Conservation (phyloP, 2,113 vertebrate species). For the Tragelaphus scriptus region DNA sequence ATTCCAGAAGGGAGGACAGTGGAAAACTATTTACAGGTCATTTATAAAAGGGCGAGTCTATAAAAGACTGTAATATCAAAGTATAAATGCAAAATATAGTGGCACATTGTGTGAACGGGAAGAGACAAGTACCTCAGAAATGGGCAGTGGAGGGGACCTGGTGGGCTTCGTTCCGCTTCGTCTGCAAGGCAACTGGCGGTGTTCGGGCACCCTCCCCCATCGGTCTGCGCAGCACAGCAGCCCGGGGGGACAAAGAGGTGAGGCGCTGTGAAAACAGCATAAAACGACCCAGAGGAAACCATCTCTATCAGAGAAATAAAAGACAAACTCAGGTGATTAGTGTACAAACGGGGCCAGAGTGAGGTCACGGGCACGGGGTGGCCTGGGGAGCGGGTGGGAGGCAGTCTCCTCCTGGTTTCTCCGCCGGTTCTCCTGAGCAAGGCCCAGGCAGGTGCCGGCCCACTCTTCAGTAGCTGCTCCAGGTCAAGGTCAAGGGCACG, state of each 20-base stretch:
- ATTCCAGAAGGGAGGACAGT: slow-evolving; percentile 67
- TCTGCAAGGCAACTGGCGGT: slow-evolving; percentile 76
- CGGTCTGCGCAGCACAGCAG: slow-evolving; percentile 34
- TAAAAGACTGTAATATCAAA: slow-evolving; percentile 81
- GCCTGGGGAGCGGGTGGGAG: not conserved
- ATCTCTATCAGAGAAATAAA: slow-evolving; percentile 61
- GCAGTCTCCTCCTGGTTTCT: not conserved
- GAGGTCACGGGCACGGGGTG: not conserved
- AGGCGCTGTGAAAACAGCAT: slow-evolving; percentile 36
- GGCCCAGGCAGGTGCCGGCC: slow-evolving; percentile 41
- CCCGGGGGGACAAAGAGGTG: slow-evolving; percentile 66
- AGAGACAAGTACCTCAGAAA: slow-evolving; percentile 74
- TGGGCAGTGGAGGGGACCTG: not conserved
- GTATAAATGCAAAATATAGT: slow-evolving; percentile 82
- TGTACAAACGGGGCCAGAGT: not conserved
- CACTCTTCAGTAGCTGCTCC: not conserved
- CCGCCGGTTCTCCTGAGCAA: slow-evolving; percentile 43
- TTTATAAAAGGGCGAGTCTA: slow-evolving; percentile 77
- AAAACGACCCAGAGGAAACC: slow-evolving; percentile 53
- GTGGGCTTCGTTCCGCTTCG: not conserved
- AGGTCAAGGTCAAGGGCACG: slow-evolving; percentile 35
- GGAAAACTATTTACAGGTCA: slow-evolving; percentile 77
- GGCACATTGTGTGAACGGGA: slow-evolving; percentile 72
- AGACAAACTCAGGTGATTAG: slow-evolving; percentile 40
- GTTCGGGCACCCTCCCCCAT: slow-evolving; percentile 25